phyloP scores from a whole-genome alignment of 2,888 invertebrate genomes.

The Callyntrura guangdongensis region DNA sequence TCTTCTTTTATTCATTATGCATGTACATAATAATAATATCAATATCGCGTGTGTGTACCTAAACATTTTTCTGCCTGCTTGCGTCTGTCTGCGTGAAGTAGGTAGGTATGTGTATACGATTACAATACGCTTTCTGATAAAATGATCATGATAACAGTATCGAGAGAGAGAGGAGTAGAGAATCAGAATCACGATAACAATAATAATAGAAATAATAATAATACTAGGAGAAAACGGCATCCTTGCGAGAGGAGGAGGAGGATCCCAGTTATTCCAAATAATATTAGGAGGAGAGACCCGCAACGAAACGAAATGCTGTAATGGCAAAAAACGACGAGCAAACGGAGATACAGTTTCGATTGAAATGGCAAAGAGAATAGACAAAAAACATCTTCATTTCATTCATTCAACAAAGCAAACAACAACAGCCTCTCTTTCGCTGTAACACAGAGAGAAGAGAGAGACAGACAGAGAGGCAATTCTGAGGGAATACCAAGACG shows the following conservation, averaged over 20 bases:
- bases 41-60: not conserved
- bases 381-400: conserved; percentile 27
- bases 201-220: not conserved
- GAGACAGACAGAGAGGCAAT: not conserved
- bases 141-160: not conserved
- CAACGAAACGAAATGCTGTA: not conserved
- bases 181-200: conserved; percentile 26
- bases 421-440: not conserved
- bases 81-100: not conserved
- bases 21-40: not conserved
- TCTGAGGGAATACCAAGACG: conserved; percentile 1
- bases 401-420: conserved; percentile 55
- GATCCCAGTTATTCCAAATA: not conserved
- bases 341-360: conserved; percentile 17
- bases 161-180: not conserved
- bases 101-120: not conserved
- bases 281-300: too few relatives aligned
- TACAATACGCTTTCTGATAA: not conserved
- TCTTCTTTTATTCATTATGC: not conserved
- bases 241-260: not conserved
- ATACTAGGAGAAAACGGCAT: conserved; percentile 28
- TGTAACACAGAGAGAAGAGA: too few relatives aligned
- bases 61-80: not conserved
- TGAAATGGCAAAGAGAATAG: not conserved
- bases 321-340: not conserved